Conservation (phyloP, 2,888 invertebrate genomes). For the Teinopalpus imperialis region DNA sequence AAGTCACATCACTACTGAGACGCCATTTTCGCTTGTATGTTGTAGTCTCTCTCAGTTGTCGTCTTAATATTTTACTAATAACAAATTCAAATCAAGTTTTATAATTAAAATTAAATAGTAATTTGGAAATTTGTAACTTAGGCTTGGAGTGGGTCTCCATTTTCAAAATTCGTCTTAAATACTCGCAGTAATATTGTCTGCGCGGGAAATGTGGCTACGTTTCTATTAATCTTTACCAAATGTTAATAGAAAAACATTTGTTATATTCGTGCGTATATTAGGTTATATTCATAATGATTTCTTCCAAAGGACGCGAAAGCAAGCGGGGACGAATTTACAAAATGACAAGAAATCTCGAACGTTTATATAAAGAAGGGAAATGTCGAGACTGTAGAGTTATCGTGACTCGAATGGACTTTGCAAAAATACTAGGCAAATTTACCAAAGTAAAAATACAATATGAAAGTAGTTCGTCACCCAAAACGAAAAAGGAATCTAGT, state of each 20-base stretch:
- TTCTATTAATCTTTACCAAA: slow-evolving; percentile 44
- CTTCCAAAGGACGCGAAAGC: slow-evolving; percentile 57
- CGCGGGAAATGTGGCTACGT: slow-evolving; percentile 78
- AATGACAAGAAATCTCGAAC: slow-evolving; percentile 62
- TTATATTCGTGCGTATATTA: slow-evolving; percentile 22
- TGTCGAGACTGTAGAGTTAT: slow-evolving; percentile 72
- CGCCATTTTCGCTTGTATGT: slow-evolving; percentile 67
- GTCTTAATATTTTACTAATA: slow-evolving; percentile 37
- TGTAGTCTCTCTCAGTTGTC: slow-evolving; percentile 39
- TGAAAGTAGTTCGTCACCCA: slow-evolving; percentile 58
- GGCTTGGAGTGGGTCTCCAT: not conserved
- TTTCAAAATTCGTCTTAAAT: slow-evolving; percentile 26
- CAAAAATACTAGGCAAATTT: slow-evolving; percentile 74
- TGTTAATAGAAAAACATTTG: slow-evolving; percentile 32
- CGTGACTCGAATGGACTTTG: slow-evolving; percentile 75
- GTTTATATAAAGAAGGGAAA: slow-evolving; percentile 66
- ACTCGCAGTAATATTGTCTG: slow-evolving; percentile 48
- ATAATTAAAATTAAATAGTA: slow-evolving; percentile 34
- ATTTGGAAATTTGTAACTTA: slow-evolving; percentile 16
- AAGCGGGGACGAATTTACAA: slow-evolving; percentile 52
- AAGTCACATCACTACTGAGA: slow-evolving; percentile 52
- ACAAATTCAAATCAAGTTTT: slow-evolving; percentile 32
- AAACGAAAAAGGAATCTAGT: slow-evolving; percentile 45
- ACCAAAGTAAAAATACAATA: slow-evolving; percentile 77
- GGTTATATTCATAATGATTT: slow-evolving; percentile 50